A percentile compares a stretch with the other conserved stretches of the same genome.
These are phyloP conservation scores for Oreochromis spilurus DNA, from an alignment of 2,113 vertebrate species.

Conservation along the genomic window DNA sequence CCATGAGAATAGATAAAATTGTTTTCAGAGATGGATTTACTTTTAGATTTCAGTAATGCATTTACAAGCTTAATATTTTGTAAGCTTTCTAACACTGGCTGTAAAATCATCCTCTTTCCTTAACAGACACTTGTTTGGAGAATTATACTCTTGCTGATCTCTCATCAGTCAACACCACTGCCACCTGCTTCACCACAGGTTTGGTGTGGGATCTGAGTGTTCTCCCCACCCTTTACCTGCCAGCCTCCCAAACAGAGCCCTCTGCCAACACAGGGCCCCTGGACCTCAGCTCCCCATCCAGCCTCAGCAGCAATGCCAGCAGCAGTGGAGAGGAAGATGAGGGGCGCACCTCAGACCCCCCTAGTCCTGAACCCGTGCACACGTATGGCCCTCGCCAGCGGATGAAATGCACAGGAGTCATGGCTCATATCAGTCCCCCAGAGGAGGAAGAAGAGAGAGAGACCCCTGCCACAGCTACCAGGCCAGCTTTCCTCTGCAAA, in stretches of 20 bases:
- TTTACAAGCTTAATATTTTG: background rate
- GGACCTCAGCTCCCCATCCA: slow-evolving; percentile 84
- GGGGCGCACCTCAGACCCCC: slow-evolving; percentile 87
- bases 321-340: slow-evolving; percentile 89
- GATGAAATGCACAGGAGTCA: slow-evolving; percentile 78
- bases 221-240: slow-evolving; percentile 76
- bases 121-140: slow-evolving; percentile 76
- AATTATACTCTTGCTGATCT: slow-evolving; percentile 76
- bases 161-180: slow-evolving; percentile 46
- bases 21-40: background rate
- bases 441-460: slow-evolving; percentile 66
- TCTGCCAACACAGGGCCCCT: slow-evolving; percentile 69
- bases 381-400: slow-evolving; percentile 77
- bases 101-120: background rate
- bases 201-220: slow-evolving; percentile 89
- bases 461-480: slow-evolving; percentile 47
- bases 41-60: background rate
- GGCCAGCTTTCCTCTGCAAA: slow-evolving; percentile 89
- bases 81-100: slow-evolving; percentile 1
- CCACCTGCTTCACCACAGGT: slow-evolving; percentile 79
- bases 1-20: background rate
- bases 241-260: slow-evolving; percentile 64
- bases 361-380: slow-evolving; percentile 83
- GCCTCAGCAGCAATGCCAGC: slow-evolving; percentile 74
- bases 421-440: slow-evolving; percentile 76